Evolutionary conservation across 2,797 vertebrate species (phyloP).

Genomic region (Allenopithecus nigroviridis): DNA sequence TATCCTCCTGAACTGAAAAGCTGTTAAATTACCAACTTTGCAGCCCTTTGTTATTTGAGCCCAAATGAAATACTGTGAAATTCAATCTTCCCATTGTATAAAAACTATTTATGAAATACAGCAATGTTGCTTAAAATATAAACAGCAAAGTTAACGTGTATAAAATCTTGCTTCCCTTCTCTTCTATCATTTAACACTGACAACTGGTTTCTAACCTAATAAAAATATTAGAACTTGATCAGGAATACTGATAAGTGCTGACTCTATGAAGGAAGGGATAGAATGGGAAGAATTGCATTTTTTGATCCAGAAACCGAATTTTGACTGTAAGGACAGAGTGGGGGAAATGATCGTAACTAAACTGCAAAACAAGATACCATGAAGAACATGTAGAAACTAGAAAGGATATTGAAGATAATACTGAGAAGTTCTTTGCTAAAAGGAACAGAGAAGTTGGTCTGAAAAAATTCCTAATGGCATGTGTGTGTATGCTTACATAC

Average conservation of each 20-base stretch:
- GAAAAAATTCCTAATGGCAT: neutral
- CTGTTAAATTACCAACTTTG: neutral
- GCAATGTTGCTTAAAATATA: neutral
- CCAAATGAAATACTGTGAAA: neutral
- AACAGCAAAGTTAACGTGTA: neutral
- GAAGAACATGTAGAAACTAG: neutral
- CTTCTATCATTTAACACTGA: neutral
- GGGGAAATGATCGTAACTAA: neutral
- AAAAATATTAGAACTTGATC: neutral
- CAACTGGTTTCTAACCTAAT: neutral
- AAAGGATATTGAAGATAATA: neutral
- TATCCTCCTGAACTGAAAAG: neutral
- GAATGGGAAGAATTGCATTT: neutral
- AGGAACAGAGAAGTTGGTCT: neutral
- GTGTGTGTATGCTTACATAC: fast-evolving
- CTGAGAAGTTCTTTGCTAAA: neutral
- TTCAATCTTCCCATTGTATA: neutral
- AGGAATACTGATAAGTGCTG: neutral
- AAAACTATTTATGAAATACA: neutral
- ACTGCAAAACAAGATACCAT: neutral
- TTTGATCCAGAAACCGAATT: neutral
- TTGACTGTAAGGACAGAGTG: neutral
- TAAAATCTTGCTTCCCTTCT: neutral
- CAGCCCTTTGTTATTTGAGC: neutral
- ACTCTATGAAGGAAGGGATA: neutral